Evolutionary conservation across 2,888 invertebrate genomes (phyloP).

Genomic region (Phasia obesa): DNA sequence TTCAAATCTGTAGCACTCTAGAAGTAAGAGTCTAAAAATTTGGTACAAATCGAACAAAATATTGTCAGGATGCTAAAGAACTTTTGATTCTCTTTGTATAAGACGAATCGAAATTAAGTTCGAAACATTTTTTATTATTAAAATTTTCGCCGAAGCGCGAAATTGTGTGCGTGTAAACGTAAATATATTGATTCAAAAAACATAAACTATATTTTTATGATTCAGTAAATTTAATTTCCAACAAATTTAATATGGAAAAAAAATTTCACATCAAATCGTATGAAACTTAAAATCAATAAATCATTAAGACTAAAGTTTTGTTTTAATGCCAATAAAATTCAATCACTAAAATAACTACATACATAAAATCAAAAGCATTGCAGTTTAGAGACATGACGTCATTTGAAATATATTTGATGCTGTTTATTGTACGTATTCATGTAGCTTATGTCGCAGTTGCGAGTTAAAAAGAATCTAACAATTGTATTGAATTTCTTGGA

Average conservation of each 20-base stretch:
- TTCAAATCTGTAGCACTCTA: too few relatives aligned
- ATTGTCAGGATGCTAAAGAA: neutral
- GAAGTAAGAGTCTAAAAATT: too few relatives aligned
- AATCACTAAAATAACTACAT: conserved; percentile 44
- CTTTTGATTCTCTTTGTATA: neutral
- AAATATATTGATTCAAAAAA: neutral
- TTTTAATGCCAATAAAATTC: conserved; percentile 38
- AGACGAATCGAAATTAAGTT: neutral
- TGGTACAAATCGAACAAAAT: conserved; percentile 4
- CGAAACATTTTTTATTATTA: neutral
- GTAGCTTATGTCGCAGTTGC: conserved; percentile 5
- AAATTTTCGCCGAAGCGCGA: neutral
- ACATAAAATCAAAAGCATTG: conserved; percentile 33
- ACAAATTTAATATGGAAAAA: neutral
- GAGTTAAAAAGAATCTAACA: conserved; percentile 51
- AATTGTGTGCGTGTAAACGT: neutral
- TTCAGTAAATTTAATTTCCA: conserved; percentile 9
- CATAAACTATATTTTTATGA: conserved; percentile 27
- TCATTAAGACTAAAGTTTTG: conserved; percentile 48
- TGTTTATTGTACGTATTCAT: conserved; percentile 6
- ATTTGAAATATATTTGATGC: conserved; percentile 41
- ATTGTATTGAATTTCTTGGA: conserved; percentile 66
- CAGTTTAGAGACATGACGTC: conserved; percentile 56
- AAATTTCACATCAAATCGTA: conserved; percentile 46
- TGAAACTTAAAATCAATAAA: conserved; percentile 59